Evolutionary conservation across 2,113 vertebrate genomes (phyloP).

Genomic region (Podilymbus podiceps): DNA sequence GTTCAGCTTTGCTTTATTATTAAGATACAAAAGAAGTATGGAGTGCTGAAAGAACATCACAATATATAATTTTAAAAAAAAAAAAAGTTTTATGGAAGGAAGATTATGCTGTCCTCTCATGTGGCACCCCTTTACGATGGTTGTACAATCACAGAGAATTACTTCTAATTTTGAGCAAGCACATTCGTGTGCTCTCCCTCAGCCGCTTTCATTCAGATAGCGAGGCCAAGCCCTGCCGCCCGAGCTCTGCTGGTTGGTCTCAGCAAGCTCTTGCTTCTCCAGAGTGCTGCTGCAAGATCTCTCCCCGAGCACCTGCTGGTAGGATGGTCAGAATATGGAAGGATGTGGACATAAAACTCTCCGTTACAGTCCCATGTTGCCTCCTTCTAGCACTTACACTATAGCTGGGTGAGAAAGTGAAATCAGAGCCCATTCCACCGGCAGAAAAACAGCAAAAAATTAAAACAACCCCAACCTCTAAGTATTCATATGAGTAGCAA

Average conservation of each 20-base stretch:
- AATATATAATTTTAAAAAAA: not conserved
- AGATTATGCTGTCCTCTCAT: not conserved
- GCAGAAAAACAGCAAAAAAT: not conserved
- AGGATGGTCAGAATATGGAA: not conserved
- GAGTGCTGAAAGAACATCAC: not conserved
- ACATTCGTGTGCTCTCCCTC: not conserved
- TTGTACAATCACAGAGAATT: not conserved
- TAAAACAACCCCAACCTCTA: not conserved
- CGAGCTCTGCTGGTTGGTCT: not conserved
- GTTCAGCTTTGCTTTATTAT: conserved; percentile 24
- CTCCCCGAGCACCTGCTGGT: not conserved
- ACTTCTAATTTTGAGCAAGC: not conserved
- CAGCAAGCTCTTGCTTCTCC: not conserved
- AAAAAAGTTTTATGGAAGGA: not conserved
- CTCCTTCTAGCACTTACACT: not conserved
- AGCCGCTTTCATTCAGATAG: not conserved
- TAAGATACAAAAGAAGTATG: conserved; percentile 13
- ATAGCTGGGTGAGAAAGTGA: not conserved
- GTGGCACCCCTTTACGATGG: not conserved
- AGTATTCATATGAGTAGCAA: not conserved
- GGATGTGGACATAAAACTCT: not conserved
- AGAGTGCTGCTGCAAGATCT: not conserved
- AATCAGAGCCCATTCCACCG: not conserved
- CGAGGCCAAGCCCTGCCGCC: not conserved
- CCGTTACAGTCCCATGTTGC: not conserved